Evolutionary conservation across 53 echinoderm and acorn worm genomes (phyloP), one percentile per base, ranked within the genome.

Genomic region (Pentamera pediparva): DNA sequence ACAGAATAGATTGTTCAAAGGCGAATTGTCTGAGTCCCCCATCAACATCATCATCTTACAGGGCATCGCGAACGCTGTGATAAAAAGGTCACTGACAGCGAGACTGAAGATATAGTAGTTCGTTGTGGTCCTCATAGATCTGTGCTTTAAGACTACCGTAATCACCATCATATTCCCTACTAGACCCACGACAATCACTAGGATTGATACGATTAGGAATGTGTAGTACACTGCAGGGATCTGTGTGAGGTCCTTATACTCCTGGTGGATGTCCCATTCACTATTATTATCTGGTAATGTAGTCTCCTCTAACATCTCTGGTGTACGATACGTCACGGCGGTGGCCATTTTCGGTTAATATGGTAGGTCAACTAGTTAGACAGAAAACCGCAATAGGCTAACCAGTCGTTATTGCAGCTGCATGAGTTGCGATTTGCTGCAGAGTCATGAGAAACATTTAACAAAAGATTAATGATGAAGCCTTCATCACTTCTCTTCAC

Each of bases 81-180:
- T 69, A 12, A 82, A 64, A 30, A 94, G 78, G 63, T 94, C 94
- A 53, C 94, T 94, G 61, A 85, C 61, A 5, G 94, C 94, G 45
- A 94, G 57, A 56, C 94, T 94, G 45, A 94, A 77, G 41, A 94
- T 94, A 75, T 94, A 94, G 62, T 82, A 90, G 78, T 94, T 94
- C 15, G 94, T 94, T 3, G 94, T 87, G 18, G 94, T 94, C 40
- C 87, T 77, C 94, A 94, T 94, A 10, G 86, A 36, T 12, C 84
- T 79, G 56, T 94, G 84, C 35, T 84, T 74, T 75, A 87, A 81
- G 4, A 94, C 82, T 28, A 87, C 87, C 10, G 78, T 81, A 20
- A 94, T 87, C 56, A 94, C 94, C 84, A 94, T 87, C 29, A 89
- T 50, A 77, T 94, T 94, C 6, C 94, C 94, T 5, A 62, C 71